Percentiles rank a stretch among this genome's conserved stretches.
These are phyloP conservation scores for Polymixis flavicincta DNA, from an alignment of 2,888 invertebrate species.

Conservation along the genomic window DNA sequence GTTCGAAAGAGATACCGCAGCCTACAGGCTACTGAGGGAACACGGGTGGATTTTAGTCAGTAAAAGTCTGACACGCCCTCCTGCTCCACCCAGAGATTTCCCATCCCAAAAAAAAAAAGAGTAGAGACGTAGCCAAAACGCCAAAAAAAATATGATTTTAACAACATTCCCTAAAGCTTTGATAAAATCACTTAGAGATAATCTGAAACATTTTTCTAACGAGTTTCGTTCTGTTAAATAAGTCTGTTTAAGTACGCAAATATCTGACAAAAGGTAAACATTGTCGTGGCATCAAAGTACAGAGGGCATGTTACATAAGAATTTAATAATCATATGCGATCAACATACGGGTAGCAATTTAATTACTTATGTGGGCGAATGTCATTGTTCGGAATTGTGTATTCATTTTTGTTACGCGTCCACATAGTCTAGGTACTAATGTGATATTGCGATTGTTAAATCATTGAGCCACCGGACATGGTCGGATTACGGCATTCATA, in stretches of 20 bases:
- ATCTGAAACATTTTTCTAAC: slow-evolving; percentile 32
- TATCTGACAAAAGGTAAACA: not conserved
- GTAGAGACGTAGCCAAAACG: not conserved
- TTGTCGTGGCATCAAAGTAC: not conserved
- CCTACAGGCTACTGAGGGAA: no score
- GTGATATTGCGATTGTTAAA: slow-evolving; percentile 53
- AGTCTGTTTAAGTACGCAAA: slow-evolving; percentile 3
- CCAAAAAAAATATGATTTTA: slow-evolving; percentile 3
- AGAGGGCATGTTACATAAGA: slow-evolving; percentile 17
- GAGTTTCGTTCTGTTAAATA: slow-evolving; percentile 14
- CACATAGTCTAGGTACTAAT: slow-evolving; percentile 34
- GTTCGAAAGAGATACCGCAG: no score
- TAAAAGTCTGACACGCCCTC: no score
- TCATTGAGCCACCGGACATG: slow-evolving; percentile 50
- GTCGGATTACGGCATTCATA: slow-evolving; percentile 62
- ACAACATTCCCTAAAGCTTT: slow-evolving; percentile 20
- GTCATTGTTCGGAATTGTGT: slow-evolving; percentile 47
- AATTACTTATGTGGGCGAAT: slow-evolving; percentile 43
- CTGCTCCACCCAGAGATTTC: no score
- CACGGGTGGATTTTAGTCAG: no score
- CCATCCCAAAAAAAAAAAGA: no score
- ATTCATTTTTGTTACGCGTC: slow-evolving; percentile 43
- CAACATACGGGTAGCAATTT: slow-evolving; percentile 27
- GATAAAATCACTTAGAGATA: slow-evolving; percentile 44
- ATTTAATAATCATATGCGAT: slow-evolving; percentile 28